Conservation (phyloP, 1,140 invertebrate species). For the Pseudomyrmex sp. region DNA sequence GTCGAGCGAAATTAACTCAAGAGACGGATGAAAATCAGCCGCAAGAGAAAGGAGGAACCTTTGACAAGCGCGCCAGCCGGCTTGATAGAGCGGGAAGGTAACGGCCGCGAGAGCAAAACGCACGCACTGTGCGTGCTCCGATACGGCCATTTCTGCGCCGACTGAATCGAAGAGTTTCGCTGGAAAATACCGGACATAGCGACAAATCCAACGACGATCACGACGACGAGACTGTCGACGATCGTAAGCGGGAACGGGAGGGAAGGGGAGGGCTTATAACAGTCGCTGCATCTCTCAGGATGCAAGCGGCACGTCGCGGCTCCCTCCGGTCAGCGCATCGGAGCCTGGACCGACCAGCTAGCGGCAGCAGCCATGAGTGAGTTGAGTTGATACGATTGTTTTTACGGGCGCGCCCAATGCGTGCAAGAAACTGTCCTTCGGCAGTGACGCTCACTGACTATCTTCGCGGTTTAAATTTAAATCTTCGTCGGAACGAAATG, state of each 20-base stretch:
- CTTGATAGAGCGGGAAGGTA: constrained; percentile 50
- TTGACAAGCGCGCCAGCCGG: constrained; percentile 36
- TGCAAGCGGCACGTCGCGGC: constrained; percentile 53
- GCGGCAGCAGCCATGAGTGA: constrained; percentile 77
- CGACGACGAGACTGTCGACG: constrained; percentile 57
- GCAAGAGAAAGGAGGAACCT: constrained; percentile 7
- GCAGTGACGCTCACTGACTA: constrained; percentile 80
- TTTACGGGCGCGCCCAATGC: constrained; percentile 82
- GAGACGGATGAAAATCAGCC: constrained; percentile 37
- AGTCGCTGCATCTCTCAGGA: constrained; percentile 54
- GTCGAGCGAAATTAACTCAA: constrained; percentile 29
- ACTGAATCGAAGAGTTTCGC: constrained; percentile 81
- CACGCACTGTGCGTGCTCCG: constrained; percentile 73
- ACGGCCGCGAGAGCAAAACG: constrained; percentile 71
- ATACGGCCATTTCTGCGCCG: constrained; percentile 82
- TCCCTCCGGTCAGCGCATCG: constrained; percentile 45
- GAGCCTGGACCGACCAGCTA: constrained; percentile 71
- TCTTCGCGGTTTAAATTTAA: constrained; percentile 67
- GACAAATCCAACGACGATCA: constrained; percentile 76
- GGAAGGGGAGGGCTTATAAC: background rate
- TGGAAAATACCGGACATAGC: constrained; percentile 84
- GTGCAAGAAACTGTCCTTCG: constrained; percentile 83
- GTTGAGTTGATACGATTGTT: constrained; percentile 83
- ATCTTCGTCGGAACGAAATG: background rate
- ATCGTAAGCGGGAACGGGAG: constrained; percentile 52